phyloP scores from a whole-genome alignment of 1,140 invertebrate species.

The Drosophila tristis region DNA sequence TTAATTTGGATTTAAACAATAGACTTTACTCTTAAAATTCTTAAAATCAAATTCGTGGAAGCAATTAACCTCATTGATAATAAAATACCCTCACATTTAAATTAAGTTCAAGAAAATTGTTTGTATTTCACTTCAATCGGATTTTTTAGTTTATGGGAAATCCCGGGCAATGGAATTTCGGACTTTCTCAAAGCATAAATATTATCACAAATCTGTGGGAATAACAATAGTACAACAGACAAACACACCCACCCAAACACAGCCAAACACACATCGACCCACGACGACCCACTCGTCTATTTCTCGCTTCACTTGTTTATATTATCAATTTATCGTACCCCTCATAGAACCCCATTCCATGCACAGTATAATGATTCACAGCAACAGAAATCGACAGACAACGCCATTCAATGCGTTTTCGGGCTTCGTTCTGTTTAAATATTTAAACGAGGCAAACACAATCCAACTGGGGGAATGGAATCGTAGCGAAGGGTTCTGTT shows the following conservation, averaged over 20 bases:
- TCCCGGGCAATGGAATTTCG: constrained; percentile 51
- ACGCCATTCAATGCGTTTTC: constrained; percentile 61
- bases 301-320: constrained; percentile 55
- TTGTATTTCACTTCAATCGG: constrained; percentile 60
- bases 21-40: constrained; percentile 20
- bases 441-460: constrained; percentile 65
- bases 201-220: constrained; percentile 61
- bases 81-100: constrained; percentile 35
- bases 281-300: constrained; percentile 34
- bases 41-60: constrained; percentile 14
- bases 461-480: constrained; percentile 18
- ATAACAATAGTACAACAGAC: constrained; percentile 4
- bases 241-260: too few relatives aligned
- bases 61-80: background rate
- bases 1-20: constrained; percentile 1
- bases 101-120: constrained; percentile 26
- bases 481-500: constrained; percentile 1
- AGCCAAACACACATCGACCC: constrained; percentile 32
- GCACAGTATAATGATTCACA: constrained; percentile 43
- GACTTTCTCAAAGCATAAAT: constrained; percentile 52
- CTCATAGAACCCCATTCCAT: constrained; percentile 12
- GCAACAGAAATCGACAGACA: constrained; percentile 51
- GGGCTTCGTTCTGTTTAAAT: constrained; percentile 67
- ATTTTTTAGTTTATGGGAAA: constrained; percentile 56
- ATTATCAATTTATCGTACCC: constrained; percentile 46